These are phyloP conservation scores for Chironomus tentans DNA, from an alignment of 2,888 invertebrate genomes.

Conservation along the genomic window DNA sequence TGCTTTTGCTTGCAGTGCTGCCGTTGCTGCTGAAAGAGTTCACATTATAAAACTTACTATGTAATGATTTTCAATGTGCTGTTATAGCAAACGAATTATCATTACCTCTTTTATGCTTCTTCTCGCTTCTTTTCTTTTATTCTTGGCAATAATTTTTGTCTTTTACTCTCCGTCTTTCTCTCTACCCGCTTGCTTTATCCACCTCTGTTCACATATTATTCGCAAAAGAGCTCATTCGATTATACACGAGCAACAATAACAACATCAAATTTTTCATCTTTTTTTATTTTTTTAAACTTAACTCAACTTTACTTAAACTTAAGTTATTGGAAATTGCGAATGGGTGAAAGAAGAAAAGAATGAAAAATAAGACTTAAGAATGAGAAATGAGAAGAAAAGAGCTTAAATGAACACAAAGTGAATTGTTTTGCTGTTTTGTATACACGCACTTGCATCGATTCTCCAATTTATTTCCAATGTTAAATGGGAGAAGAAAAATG, in stretches of 20 bases:
- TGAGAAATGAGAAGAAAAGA: no score
- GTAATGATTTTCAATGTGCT: constrained; percentile 16
- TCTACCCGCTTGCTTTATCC: background rate
- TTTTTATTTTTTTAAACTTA: background rate
- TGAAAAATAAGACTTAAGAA: no score
- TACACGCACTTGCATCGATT: no score
- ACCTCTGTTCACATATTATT: background rate
- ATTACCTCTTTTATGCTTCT: constrained; percentile 1
- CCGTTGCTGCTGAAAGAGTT: constrained; percentile 7
- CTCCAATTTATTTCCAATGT: no score
- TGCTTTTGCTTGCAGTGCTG: background rate
- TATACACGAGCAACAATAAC: background rate
- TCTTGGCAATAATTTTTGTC: background rate
- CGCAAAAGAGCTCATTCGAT: background rate
- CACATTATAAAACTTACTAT: background rate
- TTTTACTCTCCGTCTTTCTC: background rate
- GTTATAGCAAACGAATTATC: constrained; percentile 20
- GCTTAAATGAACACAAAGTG: no score
- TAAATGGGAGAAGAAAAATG: no score
- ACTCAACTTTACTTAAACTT: no score
- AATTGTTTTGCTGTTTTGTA: no score
- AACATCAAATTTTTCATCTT: constrained; percentile 18
- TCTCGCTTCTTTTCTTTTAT: background rate
- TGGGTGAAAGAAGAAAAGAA: no score
- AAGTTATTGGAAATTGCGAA: no score